These are phyloP conservation scores for Drosophila ananassae DNA, from an alignment of 1,140 invertebrate species.

Conservation along the genomic window DNA sequence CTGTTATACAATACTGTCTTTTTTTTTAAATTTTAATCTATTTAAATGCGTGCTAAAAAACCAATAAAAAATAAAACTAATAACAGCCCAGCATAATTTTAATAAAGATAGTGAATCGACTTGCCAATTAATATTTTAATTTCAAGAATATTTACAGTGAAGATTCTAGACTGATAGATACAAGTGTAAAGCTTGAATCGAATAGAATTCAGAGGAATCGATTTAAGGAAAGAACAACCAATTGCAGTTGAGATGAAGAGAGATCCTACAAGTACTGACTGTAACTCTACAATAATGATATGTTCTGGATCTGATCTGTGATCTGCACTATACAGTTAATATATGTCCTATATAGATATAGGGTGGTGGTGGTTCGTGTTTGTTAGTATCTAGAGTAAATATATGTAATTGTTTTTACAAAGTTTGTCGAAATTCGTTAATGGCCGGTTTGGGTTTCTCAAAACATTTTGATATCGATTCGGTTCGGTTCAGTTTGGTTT, in stretches of 20 bases:
- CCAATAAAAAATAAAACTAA: constrained; percentile 8
- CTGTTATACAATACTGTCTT: no score
- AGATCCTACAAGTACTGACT: constrained; percentile 32
- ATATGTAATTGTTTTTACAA: constrained; percentile 32
- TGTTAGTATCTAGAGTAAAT: constrained; percentile 33
- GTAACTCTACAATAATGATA: constrained; percentile 48
- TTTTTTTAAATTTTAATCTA: no score
- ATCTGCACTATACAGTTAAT: constrained; percentile 24
- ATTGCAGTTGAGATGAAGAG: constrained; percentile 27
- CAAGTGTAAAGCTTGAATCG: constrained; percentile 21
- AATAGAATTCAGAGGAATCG: constrained; percentile 13
- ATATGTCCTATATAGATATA: constrained; percentile 17
- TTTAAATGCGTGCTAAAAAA: not conserved
- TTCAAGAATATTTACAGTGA: constrained; percentile 26
- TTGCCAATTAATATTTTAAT: constrained; percentile 32
- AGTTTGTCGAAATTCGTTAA: constrained; percentile 65
- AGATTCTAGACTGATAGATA: constrained; percentile 3
- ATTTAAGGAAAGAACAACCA: constrained; percentile 1
- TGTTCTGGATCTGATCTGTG: constrained; percentile 39
- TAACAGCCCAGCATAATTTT: constrained; percentile 18
- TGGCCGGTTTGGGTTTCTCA: constrained; percentile 68
- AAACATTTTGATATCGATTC: constrained; percentile 29
- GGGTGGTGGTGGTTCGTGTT: constrained; percentile 17
- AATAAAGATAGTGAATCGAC: constrained; percentile 2
- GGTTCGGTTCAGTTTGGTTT: constrained; percentile 10